Evolutionary conservation across 2,797 vertebrate species (phyloP).

Genomic region (Takifugu ocellatus): DNA sequence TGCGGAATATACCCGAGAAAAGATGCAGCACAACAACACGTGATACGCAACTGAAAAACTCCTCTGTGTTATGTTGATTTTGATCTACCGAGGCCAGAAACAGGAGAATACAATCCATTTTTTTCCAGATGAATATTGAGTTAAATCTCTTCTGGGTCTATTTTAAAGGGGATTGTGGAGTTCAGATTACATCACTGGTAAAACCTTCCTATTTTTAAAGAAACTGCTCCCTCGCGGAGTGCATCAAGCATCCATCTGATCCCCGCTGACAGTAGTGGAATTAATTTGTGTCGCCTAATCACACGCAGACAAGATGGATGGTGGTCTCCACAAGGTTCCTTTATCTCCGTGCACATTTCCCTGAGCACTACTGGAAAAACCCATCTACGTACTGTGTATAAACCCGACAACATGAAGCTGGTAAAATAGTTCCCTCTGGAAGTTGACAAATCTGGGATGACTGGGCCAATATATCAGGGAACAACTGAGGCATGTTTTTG

Average conservation of each 20-base stretch:
- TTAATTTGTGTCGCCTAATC: slow-evolving; percentile 23
- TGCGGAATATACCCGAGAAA: not conserved
- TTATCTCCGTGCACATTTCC: slow-evolving; percentile 39
- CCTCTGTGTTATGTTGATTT: slow-evolving; percentile 4
- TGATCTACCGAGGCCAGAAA: slow-evolving; percentile 14
- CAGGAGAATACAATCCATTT: slow-evolving; percentile 8
- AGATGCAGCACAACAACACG: too few relatives aligned
- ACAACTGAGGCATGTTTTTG: not conserved
- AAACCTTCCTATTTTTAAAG: slow-evolving; percentile 9
- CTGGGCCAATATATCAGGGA: slow-evolving; percentile 40
- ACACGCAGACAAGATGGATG: slow-evolving; percentile 7
- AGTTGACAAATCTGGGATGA: slow-evolving; percentile 34
- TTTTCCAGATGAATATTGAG: slow-evolving; percentile 19
- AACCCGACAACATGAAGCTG: slow-evolving; percentile 36
- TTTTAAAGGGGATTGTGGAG: not conserved
- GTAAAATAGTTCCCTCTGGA: slow-evolving; percentile 44
- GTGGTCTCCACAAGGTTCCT: slow-evolving; percentile 5
- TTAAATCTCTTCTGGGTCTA: slow-evolving; percentile 1
- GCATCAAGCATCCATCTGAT: slow-evolving; percentile 31
- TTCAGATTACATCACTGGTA: slow-evolving; percentile 19
- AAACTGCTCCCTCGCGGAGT: slow-evolving; percentile 20
- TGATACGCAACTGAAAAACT: too few relatives aligned
- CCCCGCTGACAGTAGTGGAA: slow-evolving; percentile 18
- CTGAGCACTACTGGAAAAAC: slow-evolving; percentile 38
- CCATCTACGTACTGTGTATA: slow-evolving; percentile 14